Evolutionary conservation across 53 echinoderm and acorn worm species (phyloP).

Genomic region (Echinarachnius parma): DNA sequence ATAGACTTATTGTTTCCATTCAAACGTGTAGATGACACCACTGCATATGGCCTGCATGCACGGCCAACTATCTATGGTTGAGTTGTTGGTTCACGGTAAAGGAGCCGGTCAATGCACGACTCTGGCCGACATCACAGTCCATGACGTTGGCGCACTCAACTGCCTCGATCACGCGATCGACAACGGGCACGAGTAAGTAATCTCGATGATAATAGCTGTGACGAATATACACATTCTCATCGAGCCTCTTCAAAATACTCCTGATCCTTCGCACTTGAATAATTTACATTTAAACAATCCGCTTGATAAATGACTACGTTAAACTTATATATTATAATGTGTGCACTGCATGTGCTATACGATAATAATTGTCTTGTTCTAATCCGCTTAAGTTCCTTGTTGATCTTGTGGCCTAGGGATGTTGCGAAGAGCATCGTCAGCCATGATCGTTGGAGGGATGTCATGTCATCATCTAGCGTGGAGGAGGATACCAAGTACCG

Average conservation of each 20-base stretch:
- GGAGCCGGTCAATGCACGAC: neutral
- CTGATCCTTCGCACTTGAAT: too few species aligned
- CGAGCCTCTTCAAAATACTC: too few species aligned
- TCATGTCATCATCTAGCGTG: slow-evolving; percentile 47
- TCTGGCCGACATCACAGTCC: slow-evolving; percentile 4
- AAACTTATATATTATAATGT: too few species aligned
- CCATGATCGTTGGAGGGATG: slow-evolving; percentile 20
- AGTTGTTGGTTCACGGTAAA: slow-evolving; percentile 7
- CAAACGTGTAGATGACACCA: slow-evolving; percentile 14
- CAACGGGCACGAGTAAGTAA: slow-evolving; percentile 25
- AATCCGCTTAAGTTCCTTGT: too few species aligned
- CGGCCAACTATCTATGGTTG: slow-evolving; percentile 20
- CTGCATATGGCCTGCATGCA: slow-evolving; percentile 25
- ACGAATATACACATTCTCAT: too few species aligned
- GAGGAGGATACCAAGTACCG: slow-evolving; percentile 54
- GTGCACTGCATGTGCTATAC: too few species aligned
- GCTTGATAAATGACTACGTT: too few species aligned
- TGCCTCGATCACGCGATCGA: slow-evolving; percentile 46
- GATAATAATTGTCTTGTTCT: too few species aligned
- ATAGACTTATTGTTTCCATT: neutral
- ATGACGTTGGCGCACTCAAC: slow-evolving; percentile 5
- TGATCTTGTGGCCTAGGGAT: neutral
- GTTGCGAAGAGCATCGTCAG: slow-evolving; percentile 16
- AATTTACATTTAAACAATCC: too few species aligned
- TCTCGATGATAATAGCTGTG: too few species aligned